These are phyloP conservation scores for Nyctereutes procyonoides DNA, from an alignment of 2,113 vertebrate genomes.

Conservation along the genomic window DNA sequence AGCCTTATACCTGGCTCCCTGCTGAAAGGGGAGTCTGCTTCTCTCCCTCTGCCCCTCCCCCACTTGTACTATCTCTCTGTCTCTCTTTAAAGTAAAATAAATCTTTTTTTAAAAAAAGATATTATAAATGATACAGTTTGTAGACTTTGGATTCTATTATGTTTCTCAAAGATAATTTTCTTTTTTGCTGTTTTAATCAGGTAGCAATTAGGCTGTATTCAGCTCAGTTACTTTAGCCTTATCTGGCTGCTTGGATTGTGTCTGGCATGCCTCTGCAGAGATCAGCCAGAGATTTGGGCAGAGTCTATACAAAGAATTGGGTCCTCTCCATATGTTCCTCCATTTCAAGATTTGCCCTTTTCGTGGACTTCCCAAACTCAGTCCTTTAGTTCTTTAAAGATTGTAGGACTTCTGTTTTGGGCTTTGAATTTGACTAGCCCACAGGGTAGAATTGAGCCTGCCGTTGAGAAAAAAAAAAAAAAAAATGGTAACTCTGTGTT, in stretches of 20 bases:
- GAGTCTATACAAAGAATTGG: background rate
- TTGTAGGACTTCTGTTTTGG: background rate
- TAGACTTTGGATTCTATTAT: background rate
- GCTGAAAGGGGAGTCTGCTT: background rate
- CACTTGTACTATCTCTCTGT: background rate
- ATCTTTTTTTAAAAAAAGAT: background rate
- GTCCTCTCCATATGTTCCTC: background rate
- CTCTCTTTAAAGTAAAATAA: background rate
- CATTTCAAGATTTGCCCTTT: background rate
- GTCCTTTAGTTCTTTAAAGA: background rate
- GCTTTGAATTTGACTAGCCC: background rate
- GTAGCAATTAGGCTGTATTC: background rate
- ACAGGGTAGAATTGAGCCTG: background rate
- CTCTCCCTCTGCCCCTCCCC: background rate
- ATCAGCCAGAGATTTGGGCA: background rate
- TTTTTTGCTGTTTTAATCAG: background rate
- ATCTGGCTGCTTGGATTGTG: background rate
- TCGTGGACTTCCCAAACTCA: background rate
- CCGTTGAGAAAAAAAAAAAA: background rate
- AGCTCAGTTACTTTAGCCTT: background rate
- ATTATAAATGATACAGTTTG: background rate
- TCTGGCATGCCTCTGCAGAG: background rate
- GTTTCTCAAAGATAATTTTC: background rate
- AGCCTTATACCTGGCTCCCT: background rate
- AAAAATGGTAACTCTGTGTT: background rate